phyloP scores from a whole-genome alignment of 2,113 vertebrate species.

The Miniopterus natalensis region DNA sequence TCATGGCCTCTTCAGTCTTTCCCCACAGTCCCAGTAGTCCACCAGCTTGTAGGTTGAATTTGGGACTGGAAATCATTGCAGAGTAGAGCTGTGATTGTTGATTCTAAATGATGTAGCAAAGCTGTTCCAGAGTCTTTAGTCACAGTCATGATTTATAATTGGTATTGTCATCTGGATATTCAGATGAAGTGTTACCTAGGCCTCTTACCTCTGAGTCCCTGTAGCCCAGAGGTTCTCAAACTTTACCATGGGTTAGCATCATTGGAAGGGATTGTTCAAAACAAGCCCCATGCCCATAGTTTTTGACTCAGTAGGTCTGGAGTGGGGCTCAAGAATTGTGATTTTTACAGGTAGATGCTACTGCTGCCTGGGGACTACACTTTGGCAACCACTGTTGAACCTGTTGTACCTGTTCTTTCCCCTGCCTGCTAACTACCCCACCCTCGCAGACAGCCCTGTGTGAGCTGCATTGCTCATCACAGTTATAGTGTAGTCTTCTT shows the following conservation, averaged over 20 bases:
- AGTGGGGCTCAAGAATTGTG: neutral
- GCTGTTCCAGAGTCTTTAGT: neutral
- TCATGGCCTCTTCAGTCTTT: neutral
- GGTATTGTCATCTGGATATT: neutral
- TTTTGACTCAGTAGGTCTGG: neutral
- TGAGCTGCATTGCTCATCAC: neutral
- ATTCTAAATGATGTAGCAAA: neutral
- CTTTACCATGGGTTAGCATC: neutral
- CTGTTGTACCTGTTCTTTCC: neutral
- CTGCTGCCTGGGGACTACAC: neutral
- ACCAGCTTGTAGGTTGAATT: constrained; percentile 12
- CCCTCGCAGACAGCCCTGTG: neutral
- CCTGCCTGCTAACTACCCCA: rapidly evolving
- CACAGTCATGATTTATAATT: neutral
- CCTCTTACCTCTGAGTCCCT: neutral
- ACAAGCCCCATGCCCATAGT: neutral
- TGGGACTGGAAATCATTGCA: neutral
- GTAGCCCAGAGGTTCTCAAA: neutral
- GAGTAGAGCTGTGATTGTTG: neutral
- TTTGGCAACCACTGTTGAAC: neutral
- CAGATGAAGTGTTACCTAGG: neutral
- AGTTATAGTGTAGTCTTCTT: neutral
- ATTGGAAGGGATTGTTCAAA: constrained; percentile 1
- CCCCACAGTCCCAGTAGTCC: neutral
- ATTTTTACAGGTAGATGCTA: neutral